A percentile compares a stretch with the other conserved stretches of the same genome.
Conservation (phyloP, 2,113 vertebrate genomes). For the Heterotis niloticus region DNA sequence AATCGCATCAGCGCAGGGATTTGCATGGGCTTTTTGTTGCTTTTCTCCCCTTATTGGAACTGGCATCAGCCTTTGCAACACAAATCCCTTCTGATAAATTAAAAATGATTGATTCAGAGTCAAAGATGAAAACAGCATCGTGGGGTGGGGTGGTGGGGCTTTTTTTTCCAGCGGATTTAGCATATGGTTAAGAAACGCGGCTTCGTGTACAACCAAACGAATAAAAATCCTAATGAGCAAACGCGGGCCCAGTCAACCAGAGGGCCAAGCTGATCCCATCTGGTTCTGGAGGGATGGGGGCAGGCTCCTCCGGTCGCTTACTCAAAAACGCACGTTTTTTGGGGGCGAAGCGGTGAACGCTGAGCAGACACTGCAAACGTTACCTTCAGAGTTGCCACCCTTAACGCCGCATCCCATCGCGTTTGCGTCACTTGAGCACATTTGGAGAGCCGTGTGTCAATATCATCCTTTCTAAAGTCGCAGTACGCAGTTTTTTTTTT, state of each 20-base stretch:
- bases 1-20: constrained; percentile 75
- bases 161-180: constrained; percentile 48
- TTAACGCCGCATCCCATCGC: no score
- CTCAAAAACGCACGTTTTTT: no score
- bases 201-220: neutral
- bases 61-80: constrained; percentile 69
- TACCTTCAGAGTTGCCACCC: no score
- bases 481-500: no score
- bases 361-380: no score
- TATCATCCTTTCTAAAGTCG: no score
- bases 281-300: neutral
- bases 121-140: constrained; percentile 64
- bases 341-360: no score
- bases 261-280: neutral
- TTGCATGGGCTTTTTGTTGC: constrained; percentile 64
- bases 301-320: neutral
- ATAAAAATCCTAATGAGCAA: neutral
- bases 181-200: constrained; percentile 53
- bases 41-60: constrained; percentile 60
- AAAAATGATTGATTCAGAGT: constrained; percentile 75
- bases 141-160: constrained; percentile 34
- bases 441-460: no score
- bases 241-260: constrained; percentile 12
- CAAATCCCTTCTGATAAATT: constrained; percentile 75
- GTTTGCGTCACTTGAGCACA: no score